Evolutionary conservation across 1,140 invertebrate genomes (phyloP), one percentile per base, ranked within the genome.

Genomic region (Bombus difficillimus): DNA sequence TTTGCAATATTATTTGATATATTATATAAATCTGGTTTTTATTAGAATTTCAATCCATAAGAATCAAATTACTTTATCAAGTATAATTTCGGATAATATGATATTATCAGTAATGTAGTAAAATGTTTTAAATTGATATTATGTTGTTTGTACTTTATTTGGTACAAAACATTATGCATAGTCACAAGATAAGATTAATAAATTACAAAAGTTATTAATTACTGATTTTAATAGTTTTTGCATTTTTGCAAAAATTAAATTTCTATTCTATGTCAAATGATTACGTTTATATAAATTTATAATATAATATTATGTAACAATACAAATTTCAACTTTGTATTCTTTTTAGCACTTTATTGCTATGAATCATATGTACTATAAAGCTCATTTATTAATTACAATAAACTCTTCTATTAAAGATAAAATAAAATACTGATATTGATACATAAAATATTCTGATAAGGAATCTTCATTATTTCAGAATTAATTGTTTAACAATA

Each of bases 1-100:
- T 77, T 83, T 83, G 62, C 62, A 83, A 66, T 77, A 83, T 77
- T 53, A 69, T 83, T 83, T 83, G 59, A 53, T 83, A 77, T 83
- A 77, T 28, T 83, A 77, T 76, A 77, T 28, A 39, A 83, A 77
- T 68, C 74, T 43, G 12, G 32, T 53, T 83, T 83, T 76, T 83
- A 82, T 34, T 82, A 34, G 13, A 80, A 34, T 69, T 77, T 83
- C 37, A 39, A 83, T 83, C 28, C 39, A 25, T n/a, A 77, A 77
- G 62, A 47, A 80, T 85, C 37, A 85, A 72, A 62, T 80, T 80
- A 57, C 12, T 25, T n/a, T 59, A 34, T 71, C 66, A 39, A 25
- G 59, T 79, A 83, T 66, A 53, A 76, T 68, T 78, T 18, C 0
- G 43, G 39, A 78, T 71, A 71, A 79, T 32, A 59, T 43, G 39